phyloP scores from a whole-genome alignment of 2,113 vertebrate genomes.

The Hippocampus comes region DNA sequence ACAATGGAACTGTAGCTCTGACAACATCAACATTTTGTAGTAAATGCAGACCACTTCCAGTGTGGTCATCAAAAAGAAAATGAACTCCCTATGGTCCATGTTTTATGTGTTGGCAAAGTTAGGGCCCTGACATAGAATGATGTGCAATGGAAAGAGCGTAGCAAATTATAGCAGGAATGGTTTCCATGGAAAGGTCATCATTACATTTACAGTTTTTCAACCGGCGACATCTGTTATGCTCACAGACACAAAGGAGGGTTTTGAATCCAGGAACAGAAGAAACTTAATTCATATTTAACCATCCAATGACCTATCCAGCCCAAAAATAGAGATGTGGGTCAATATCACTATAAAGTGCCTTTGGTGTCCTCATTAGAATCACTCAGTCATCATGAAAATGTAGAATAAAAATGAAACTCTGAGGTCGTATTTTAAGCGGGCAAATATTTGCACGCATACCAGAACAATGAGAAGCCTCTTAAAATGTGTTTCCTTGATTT shows the following conservation, averaged over 20 bases:
- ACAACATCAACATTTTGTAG: slow-evolving; percentile 14
- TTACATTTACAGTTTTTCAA: slow-evolving; percentile 54
- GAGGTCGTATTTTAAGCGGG: too few species aligned
- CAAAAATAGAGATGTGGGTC: slow-evolving; percentile 10
- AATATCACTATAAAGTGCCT: not conserved
- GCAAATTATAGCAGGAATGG: slow-evolving; percentile 35
- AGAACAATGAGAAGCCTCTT: too few species aligned
- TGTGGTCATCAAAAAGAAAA: slow-evolving; percentile 18
- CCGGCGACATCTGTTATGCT: slow-evolving; percentile 46
- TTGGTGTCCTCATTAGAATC: not conserved
- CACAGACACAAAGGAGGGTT: slow-evolving; percentile 35
- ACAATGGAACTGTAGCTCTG: slow-evolving; percentile 7
- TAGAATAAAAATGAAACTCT: too few species aligned
- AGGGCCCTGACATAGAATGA: slow-evolving; percentile 12
- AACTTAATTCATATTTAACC: slow-evolving; percentile 46
- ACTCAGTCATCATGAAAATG: too few species aligned
- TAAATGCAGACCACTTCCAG: slow-evolving; percentile 14
- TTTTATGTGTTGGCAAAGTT: slow-evolving; percentile 20
- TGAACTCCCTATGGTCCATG: slow-evolving; percentile 3
- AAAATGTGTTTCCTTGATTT: too few species aligned
- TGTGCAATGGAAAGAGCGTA: slow-evolving; percentile 31
- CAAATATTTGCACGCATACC: too few species aligned
- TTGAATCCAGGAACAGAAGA: slow-evolving; percentile 25
- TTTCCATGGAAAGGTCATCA: slow-evolving; percentile 63
- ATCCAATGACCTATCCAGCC: slow-evolving; percentile 33